Evolutionary conservation across 2,113 vertebrate species (phyloP).

Genomic region (Mustelus asterias): DNA sequence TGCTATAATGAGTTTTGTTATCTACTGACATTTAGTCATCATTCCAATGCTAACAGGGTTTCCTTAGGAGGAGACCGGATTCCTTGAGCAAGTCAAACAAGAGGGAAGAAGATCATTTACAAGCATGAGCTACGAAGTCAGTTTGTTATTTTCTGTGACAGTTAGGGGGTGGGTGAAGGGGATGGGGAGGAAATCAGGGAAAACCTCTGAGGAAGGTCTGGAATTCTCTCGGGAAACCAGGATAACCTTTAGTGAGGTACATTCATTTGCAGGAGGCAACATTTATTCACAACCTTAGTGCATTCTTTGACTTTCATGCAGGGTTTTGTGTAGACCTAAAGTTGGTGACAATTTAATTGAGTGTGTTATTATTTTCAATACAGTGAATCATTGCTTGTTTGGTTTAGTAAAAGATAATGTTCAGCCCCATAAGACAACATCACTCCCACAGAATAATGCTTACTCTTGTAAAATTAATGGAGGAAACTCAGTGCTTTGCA

Average conservation of each 20-base stretch:
- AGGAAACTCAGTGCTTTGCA: neutral
- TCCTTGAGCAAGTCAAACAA: neutral
- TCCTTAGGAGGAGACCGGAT: neutral
- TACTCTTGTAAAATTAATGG: neutral
- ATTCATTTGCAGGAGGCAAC: neutral
- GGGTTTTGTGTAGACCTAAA: neutral
- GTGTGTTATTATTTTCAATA: conserved; percentile 7
- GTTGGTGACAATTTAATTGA: neutral
- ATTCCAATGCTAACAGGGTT: neutral
- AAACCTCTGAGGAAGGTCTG: neutral
- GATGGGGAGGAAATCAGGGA: neutral
- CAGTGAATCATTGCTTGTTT: conserved; percentile 18
- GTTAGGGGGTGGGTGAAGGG: neutral
- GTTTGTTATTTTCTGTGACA: neutral
- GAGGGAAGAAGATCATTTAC: neutral
- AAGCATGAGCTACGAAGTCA: neutral
- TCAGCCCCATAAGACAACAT: neutral
- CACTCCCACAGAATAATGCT: conserved; percentile 5
- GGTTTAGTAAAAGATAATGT: conserved; percentile 7
- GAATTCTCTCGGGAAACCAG: neutral
- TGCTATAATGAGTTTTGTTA: neutral
- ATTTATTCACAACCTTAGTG: neutral
- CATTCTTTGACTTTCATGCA: neutral
- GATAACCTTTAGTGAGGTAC: neutral
- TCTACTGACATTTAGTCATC: neutral